Evolutionary conservation across 37 sponge, comb jelly and placozoan genomes (phyloP), one percentile per base, ranked within the genome.

Genomic region (Eunapius fragilis): DNA sequence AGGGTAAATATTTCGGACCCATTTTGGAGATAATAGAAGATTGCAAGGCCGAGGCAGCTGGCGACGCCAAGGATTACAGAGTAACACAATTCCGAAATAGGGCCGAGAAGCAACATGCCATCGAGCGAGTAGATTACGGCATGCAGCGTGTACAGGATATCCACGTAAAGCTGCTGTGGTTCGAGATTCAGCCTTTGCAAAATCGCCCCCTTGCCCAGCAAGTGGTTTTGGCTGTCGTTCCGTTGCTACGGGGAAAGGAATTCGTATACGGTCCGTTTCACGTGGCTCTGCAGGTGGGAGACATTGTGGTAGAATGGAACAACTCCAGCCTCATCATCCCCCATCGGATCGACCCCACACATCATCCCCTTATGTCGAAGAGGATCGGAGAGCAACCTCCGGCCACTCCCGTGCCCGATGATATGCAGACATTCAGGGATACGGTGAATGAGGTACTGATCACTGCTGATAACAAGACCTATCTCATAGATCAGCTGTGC

Each of bases 181-280:
- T 13, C 22, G 58, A 58, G 58, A n/a, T n/a, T n/a, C n/a, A n/a
- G n/a, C n/a, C n/a, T n/a, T 19, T 58, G 58, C 19, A 58, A 17
- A 12, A 58, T 12, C 6, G 14, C 17, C 19, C 58, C 1, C 0
- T 17, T 58, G 58, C 14, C 19, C 58, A 58, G 58, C 1, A 19
- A 19, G 17, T 17, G 22, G 58, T 19, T 10, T 19, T 2, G 19
- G 14, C 14, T 12, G 1, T 58, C 17, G 6, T 12, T 19, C 58
- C 58, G 6, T 2, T 19, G 14, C 58, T 58, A 10, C 6, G 22
- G 1, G 22, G 22, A 58, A 58, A 58, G 14, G 22, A 10, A 58
- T 36, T 85, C 28, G 77, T 69, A 9, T 85, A 75, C 28, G 85
- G 85, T 3, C 37, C 85, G 11, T 45, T 85, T n/a, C 85, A 85